phyloP scores from a whole-genome alignment of 2,113 vertebrate genomes.

The Podarcis muralis region DNA sequence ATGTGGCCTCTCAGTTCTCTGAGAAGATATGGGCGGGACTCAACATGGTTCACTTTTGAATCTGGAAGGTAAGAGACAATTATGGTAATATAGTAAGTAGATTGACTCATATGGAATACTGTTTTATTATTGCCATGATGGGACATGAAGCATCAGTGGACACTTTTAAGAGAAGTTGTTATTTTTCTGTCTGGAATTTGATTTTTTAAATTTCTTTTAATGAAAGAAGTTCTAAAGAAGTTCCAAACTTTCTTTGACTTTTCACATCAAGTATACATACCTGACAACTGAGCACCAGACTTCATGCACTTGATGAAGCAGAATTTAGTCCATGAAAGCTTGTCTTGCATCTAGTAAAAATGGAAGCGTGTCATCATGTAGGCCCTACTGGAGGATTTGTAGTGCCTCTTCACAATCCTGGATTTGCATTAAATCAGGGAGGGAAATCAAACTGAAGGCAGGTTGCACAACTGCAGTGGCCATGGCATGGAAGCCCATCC shows the following conservation, averaged over 20 bases:
- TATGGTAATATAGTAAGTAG: not conserved
- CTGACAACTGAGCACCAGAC: not conserved
- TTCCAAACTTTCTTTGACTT: not conserved
- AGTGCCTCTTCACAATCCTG: too few relatives aligned
- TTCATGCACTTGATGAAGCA: not conserved
- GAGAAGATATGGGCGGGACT: constrained; percentile 95
- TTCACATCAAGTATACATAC: not conserved
- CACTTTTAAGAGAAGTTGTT: not conserved
- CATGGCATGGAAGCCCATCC: too few relatives aligned
- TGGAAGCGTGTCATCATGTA: too few relatives aligned
- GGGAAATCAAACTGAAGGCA: too few relatives aligned
- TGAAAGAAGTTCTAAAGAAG: too few relatives aligned
- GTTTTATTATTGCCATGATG: not conserved
- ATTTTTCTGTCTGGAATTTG: not conserved
- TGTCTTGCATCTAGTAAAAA: not conserved
- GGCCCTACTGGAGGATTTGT: too few relatives aligned
- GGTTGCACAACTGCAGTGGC: too few relatives aligned
- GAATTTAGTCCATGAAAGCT: not conserved
- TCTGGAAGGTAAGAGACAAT: constrained; percentile 89
- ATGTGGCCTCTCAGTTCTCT: constrained; percentile 99
- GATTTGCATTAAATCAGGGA: too few relatives aligned
- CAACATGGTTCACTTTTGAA: constrained; percentile 98
- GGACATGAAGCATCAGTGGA: not conserved
- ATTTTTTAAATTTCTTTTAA: not conserved
- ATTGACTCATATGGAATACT: not conserved